Conservation (phyloP, 2,113 vertebrate species). For the Conger conger region DNA sequence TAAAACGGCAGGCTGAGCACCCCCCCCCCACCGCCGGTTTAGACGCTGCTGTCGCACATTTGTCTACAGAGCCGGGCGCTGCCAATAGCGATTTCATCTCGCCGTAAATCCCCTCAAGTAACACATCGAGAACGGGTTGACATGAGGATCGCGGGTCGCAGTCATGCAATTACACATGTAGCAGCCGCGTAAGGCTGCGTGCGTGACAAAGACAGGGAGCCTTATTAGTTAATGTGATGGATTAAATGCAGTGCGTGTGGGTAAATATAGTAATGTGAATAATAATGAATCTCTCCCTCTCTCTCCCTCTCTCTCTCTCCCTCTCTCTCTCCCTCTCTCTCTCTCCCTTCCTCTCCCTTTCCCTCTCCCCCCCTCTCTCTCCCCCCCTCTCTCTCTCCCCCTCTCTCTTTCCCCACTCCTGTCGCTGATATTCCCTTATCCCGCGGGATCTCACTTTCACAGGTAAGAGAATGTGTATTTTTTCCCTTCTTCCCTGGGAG, state of each 20-base stretch:
- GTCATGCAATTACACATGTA: not conserved
- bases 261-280: not conserved
- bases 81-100: not conserved
- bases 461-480: not conserved
- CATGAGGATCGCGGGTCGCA: not conserved
- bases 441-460: not conserved
- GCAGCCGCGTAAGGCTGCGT: not conserved
- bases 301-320: not conserved
- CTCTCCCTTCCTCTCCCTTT: too few relatives aligned
- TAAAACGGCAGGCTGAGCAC: not conserved
- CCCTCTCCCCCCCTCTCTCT: too few relatives aligned
- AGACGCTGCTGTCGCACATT: not conserved
- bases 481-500: too few relatives aligned
- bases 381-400: too few relatives aligned
- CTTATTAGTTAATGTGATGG: not conserved
- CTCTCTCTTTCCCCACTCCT: not conserved
- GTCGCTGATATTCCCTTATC: not conserved
- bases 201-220: not conserved
- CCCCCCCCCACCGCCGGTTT: not conserved
- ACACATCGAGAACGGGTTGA: not conserved
- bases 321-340: too few relatives aligned
- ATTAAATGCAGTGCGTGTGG: not conserved
- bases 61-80: not conserved
- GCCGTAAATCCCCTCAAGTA: not conserved
- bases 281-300: not conserved